Base-by-base conservation (phyloP, 2,888 invertebrate species). In the Phorcus lineatus region DNA sequence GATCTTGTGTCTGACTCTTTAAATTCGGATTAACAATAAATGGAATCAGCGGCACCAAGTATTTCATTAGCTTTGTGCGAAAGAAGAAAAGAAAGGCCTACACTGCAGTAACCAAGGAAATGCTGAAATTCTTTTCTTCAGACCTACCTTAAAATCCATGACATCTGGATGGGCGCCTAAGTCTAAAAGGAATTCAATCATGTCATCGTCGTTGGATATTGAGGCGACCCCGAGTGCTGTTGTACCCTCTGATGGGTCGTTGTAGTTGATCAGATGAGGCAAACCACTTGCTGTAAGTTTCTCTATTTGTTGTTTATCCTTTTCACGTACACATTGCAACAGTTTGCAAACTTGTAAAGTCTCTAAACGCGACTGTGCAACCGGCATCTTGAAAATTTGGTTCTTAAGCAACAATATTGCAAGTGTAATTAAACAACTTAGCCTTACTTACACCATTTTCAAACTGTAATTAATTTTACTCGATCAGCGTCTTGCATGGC, bases 151-250 rank as follows among this genome's bases (percentile, higher is more conserved):
- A 53, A 91, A 88, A 81, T 93, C 93, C 78, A 91, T 89, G 3
- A 93, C 92, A 86, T 93, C 92, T 4, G 93, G 93, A 85, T 93
- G 92, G 55, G 93, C 93, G n/a, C 92, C 92, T 16, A 92, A 86
- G 9, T 88, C 86, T 22, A 92, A 81, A 17, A 93, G 84, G 83
- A 92, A 93, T 77, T 91, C 89, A 40, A 93, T 89, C 92, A 93
- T 92, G n/a, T 90, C 89, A 79, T 93, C 93, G 83, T 93, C 92
- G 86, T 93, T 93, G 24, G 90, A 88, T 47, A 87, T 86, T 2
- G 93, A 91, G 22, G 93, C 93, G 17, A 92, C 90, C 47, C 89
- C 90, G 9, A 93, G 83, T 16, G 93, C 93, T 28, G 93, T 93
- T 55, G 90, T 87, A 7, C 92, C 93, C 76, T 91, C 90, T 28